A percentile compares a stretch with the other conserved stretches of the same genome.
These are phyloP conservation scores for Propithecus perrieri DNA, from an alignment of 2,797 vertebrate genomes.

Conservation along the genomic window DNA sequence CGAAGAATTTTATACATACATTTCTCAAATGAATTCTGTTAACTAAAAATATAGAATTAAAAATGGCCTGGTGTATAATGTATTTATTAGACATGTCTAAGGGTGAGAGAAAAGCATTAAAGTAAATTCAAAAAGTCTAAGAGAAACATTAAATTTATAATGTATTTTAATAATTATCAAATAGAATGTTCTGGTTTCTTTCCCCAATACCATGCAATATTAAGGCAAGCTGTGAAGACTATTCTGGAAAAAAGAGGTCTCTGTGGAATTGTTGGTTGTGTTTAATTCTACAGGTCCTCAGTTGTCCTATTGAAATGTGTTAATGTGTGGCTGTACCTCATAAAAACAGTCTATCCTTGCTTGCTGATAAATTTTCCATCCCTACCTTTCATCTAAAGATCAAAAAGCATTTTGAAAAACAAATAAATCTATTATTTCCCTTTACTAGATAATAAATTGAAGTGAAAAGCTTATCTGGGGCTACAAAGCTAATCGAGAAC, in stretches of 20 bases:
- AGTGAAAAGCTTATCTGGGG: neutral
- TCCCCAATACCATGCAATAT: neutral
- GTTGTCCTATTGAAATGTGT: constrained; percentile 41
- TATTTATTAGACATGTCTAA: constrained; percentile 76
- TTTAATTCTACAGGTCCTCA: constrained; percentile 41
- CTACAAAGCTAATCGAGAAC: constrained; percentile 28
- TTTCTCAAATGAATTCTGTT: constrained; percentile 77
- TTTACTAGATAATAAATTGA: constrained; percentile 51
- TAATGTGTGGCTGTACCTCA: constrained; percentile 46
- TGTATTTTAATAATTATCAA: neutral
- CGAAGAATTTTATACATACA: constrained; percentile 71
- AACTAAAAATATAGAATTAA: constrained; percentile 79
- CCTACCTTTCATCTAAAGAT: constrained; percentile 40
- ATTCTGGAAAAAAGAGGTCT: neutral
- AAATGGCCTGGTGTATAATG: constrained; percentile 61
- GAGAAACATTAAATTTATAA: neutral
- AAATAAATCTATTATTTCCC: constrained; percentile 43
- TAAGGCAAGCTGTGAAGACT: constrained; percentile 36
- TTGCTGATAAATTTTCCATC: constrained; percentile 20
- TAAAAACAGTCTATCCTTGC: constrained; percentile 51
- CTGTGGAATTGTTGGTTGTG: constrained; percentile 4
- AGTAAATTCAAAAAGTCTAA: neutral
- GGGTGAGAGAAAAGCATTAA: constrained; percentile 39
- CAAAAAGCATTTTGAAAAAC: constrained; percentile 46
- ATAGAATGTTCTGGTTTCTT: neutral